Conservation (phyloP, 2,888 invertebrate species). For the Phragmatobia fuliginosa region DNA sequence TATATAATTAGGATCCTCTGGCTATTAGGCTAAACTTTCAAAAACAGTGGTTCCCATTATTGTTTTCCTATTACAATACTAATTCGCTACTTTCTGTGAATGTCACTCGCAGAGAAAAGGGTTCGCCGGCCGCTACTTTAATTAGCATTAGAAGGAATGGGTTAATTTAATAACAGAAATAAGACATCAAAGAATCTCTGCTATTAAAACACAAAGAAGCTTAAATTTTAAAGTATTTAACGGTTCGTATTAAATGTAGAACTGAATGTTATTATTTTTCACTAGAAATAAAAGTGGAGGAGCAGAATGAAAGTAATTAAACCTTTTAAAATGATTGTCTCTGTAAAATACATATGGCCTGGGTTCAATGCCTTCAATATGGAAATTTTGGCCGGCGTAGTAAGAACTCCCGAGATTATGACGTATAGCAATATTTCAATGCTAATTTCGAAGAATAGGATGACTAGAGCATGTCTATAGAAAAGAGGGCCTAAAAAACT, state of each 20-base stretch:
- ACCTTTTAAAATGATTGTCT: neutral
- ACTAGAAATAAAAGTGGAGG: neutral
- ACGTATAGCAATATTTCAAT: neutral
- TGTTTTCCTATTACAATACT: neutral
- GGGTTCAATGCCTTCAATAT: too few species aligned
- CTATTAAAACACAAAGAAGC: slow-evolving; percentile 12
- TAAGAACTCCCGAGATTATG: too few species aligned
- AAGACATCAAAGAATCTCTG: slow-evolving; percentile 26
- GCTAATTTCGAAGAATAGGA: neutral
- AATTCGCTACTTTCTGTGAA: neutral
- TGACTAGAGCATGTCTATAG: neutral
- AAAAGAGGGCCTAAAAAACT: neutral
- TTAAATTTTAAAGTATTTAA: slow-evolving; percentile 8
- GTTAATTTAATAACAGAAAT: slow-evolving; percentile 32
- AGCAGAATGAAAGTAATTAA: neutral
- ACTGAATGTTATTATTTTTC: neutral
- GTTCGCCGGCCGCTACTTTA: neutral
- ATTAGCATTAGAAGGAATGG: slow-evolving; percentile 6
- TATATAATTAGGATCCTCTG: neutral
- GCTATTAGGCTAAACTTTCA: neutral
- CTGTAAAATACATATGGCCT: neutral
- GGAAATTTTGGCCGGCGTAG: too few species aligned
- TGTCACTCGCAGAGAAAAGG: slow-evolving; percentile 4
- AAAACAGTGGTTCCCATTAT: neutral
- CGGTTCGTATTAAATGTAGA: neutral